A percentile compares a stretch with the other conserved stretches of the same genome.
Conservation (phyloP, 2,888 invertebrate genomes). For the Callyntrura guangdongensis region DNA sequence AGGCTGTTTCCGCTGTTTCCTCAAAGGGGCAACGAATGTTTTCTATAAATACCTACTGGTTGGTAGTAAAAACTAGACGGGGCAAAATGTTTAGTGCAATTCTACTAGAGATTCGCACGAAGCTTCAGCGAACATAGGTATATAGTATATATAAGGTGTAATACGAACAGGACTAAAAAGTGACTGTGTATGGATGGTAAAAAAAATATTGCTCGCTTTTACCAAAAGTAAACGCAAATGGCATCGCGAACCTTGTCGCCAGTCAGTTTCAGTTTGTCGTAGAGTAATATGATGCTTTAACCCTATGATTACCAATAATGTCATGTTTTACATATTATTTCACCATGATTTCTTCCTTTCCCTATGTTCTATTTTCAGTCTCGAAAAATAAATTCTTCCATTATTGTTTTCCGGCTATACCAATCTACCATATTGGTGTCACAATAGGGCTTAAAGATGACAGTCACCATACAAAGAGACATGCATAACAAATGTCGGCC, state of each 20-base stretch:
- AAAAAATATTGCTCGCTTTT: no score
- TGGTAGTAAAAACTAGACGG: no score
- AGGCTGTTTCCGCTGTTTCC: no score
- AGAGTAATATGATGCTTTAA: neutral
- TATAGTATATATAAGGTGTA: no score
- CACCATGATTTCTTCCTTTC: neutral
- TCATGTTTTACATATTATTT: neutral
- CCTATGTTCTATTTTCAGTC: conserved; percentile 5
- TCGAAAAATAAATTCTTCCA: neutral
- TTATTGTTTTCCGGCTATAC: conserved; percentile 33
- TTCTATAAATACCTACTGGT: no score
- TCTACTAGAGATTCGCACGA: no score
- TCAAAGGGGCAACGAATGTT: no score
- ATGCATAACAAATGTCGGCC: conserved; percentile 25
- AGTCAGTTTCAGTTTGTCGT: neutral
- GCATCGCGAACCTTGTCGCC: conserved; percentile 20
- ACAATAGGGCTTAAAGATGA: neutral
- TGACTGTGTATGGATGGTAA: no score
- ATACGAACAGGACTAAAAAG: no score
- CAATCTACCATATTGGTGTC: neutral
- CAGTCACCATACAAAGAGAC: conserved; percentile 28
- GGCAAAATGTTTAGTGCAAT: no score
- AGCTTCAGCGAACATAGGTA: no score
- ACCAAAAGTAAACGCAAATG: neutral
- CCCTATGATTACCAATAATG: neutral